phyloP scores from a whole-genome alignment of 1,140 invertebrate genomes.

The Pseudobourletiella spinata region DNA sequence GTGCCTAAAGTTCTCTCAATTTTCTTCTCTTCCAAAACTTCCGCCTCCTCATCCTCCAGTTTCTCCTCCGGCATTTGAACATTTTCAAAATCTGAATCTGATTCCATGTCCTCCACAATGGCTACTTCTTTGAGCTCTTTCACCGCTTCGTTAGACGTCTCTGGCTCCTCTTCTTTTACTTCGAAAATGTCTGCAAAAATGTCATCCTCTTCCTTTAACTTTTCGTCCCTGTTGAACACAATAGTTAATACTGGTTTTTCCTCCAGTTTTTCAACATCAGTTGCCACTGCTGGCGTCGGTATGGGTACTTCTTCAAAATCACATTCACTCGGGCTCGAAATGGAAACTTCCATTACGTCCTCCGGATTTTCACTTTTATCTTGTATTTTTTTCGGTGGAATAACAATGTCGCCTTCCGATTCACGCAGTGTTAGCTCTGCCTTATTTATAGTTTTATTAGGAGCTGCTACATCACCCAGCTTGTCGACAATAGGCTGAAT shows the following conservation, averaged over 20 bases:
- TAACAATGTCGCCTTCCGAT: no score
- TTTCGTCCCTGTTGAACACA: not conserved
- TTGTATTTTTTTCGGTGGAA: no score
- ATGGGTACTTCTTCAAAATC: not conserved
- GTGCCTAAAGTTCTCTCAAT: conserved; percentile 6
- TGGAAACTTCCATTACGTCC: not conserved
- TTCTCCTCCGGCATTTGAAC: not conserved
- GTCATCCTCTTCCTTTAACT: conserved; percentile 36
- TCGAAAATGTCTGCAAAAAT: conserved; percentile 42
- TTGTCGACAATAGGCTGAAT: no score
- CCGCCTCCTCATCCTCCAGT: no score
- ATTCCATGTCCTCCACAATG: not conserved
- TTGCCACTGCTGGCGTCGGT: not conserved
- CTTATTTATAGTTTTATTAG: no score
- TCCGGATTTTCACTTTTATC: no score
- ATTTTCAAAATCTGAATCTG: not conserved
- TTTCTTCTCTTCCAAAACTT: not conserved
- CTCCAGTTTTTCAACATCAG: not conserved
- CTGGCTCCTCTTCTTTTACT: not conserved
- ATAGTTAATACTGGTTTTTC: not conserved
- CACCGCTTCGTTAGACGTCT: not conserved
- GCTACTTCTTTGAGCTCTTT: not conserved
- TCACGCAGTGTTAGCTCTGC: no score
- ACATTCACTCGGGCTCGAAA: not conserved
- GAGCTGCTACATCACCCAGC: no score